Conservation (phyloP, 2,888 invertebrate species). For the Thelaira solivaga region DNA sequence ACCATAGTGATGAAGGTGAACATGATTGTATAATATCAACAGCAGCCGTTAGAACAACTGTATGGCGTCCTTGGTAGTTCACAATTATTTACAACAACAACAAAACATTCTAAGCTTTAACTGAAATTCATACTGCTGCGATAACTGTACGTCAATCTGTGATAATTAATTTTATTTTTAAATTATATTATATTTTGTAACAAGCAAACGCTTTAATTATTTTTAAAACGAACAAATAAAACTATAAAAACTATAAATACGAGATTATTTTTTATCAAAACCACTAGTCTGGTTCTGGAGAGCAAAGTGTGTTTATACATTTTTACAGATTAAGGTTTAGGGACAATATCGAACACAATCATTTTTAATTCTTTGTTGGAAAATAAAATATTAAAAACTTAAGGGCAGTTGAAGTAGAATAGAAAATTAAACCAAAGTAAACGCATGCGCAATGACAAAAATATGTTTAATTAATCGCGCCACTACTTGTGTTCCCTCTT, state of each 20-base stretch:
- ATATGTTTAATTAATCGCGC: no score
- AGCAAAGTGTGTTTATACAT: background rate
- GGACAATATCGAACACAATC: no score
- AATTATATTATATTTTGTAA: slow-evolving; percentile 36
- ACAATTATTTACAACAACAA: no score
- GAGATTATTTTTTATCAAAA: background rate
- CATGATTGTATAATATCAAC: slow-evolving; percentile 56
- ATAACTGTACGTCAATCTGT: slow-evolving; percentile 50
- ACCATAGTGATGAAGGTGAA: slow-evolving; percentile 71
- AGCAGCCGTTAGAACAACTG: slow-evolving; percentile 43
- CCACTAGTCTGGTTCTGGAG: no score
- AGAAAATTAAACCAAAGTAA: no score
- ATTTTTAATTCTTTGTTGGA: no score
- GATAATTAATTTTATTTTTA: slow-evolving; percentile 59
- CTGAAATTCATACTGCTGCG: slow-evolving; percentile 39
- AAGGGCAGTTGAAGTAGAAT: no score
- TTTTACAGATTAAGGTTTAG: no score
- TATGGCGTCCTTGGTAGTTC: slow-evolving; percentile 65
- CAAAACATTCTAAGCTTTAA: slow-evolving; percentile 41
- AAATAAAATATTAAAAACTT: no score
- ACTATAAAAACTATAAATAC: background rate
- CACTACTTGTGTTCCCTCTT: no score
- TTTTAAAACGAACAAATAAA: slow-evolving; percentile 33
- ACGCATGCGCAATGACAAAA: no score
- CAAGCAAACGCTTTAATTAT: slow-evolving; percentile 59